Conservation (phyloP, 2,113 vertebrate species). For the Erythrocercus mccallii region DNA sequence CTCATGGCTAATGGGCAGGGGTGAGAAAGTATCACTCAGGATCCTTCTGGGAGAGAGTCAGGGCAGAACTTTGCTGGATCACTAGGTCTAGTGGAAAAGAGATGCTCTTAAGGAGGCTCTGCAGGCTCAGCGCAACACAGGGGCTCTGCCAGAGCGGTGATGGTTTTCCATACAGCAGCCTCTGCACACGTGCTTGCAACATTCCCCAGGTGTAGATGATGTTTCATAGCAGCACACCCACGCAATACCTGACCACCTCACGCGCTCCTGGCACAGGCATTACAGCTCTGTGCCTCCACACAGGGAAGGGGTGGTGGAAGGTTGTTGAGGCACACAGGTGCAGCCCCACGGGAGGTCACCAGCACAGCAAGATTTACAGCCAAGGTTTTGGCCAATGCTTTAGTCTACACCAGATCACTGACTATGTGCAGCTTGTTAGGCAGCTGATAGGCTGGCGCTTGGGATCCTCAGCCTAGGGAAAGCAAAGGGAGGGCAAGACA, state of each 20-base stretch:
- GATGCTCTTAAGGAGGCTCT: neutral
- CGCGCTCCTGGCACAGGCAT: rapidly evolving
- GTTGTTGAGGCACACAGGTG: neutral
- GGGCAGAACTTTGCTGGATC: neutral
- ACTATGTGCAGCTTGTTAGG: neutral
- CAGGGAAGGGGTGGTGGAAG: rapidly evolving
- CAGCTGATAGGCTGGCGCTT: neutral
- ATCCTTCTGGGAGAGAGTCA: neutral
- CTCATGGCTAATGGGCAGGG: rapidly evolving
- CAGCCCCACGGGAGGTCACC: rapidly evolving
- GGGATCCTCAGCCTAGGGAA: neutral
- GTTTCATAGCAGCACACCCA: neutral
- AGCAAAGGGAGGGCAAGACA: neutral
- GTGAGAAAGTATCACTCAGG: neutral
- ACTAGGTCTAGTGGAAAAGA: neutral
- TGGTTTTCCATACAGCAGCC: neutral
- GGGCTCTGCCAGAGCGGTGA: neutral
- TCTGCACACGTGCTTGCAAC: rapidly evolving
- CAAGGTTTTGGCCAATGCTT: neutral
- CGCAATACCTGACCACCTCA: rapidly evolving
- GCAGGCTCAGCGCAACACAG: neutral
- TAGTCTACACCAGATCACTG: neutral
- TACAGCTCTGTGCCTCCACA: neutral
- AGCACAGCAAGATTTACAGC: neutral
- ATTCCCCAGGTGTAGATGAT: neutral